Base-by-base conservation (phyloP, 1,140 invertebrate genomes). In the Chrysopa pallens region DNA sequence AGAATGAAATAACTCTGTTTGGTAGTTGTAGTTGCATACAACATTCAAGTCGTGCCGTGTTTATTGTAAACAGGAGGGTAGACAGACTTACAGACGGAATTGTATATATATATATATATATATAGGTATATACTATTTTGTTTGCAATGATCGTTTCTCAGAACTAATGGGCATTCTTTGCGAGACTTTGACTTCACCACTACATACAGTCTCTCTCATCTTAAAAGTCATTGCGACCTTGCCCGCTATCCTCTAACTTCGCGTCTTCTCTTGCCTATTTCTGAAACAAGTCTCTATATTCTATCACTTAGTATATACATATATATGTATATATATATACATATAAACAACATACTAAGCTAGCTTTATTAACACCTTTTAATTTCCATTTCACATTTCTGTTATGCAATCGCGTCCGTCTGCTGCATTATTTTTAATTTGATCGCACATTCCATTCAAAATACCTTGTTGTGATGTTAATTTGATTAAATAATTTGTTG, bases 151-250 rank as follows among this genome's bases (percentile, higher is more conserved):
- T 33, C 8, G 31, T 33, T 41, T 41, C 40, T 41, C 28, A 41
- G 40, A 42, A 49, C 48, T 52, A 52, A 51, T 51, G 47, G 48
- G 48, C 51, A 53, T 53, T 53, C 50, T 50, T 38, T 27, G 39
- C 46, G 44, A 48, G 48, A 38, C 48, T 42, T 43, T 44, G 46
- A 40, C 43, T 78, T 13, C 50, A 33, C 17, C 17, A 23, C 17
- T 23, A 5, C 17, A 23, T 5, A 23, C 17, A 23, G 2, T 23
- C 17, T 23, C 31, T 33, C 31, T 33, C 31, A 11, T 33, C 31
- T 33, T 33, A 23, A 23, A 23, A 12, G 31, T 33, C n/a, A 33
- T 12, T 33, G n/a, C 31, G 31, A 33, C 31, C 31, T 33, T 33
- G 31, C 31, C 31, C 31, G n/a, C 31, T 12, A 33, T 33, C 31